phyloP scores from a whole-genome alignment of 2,888 invertebrate species.

The Microctonus aethiopoides region DNA sequence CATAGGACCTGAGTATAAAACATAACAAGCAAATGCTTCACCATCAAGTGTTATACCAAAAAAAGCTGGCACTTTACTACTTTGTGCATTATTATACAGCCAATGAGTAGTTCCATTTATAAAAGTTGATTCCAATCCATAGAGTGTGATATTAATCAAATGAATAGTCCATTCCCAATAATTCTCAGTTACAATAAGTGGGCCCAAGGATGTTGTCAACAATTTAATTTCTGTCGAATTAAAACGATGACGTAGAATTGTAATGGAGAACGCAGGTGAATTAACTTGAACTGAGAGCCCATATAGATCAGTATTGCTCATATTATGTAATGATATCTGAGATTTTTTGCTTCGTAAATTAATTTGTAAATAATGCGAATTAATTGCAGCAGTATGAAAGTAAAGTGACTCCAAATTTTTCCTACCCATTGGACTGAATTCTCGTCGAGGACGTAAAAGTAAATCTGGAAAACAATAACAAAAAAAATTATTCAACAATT shows the following conservation, averaged over 20 bases:
- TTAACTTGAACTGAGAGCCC: conserved; percentile 38
- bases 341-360: neutral
- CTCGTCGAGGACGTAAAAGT: conserved; percentile 37
- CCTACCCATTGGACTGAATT: conserved; percentile 56
- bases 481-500: neutral
- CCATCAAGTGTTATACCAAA: conserved; percentile 42
- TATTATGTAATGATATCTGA: neutral
- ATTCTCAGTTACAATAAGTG: conserved; percentile 71
- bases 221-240: conserved; percentile 63
- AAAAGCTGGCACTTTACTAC: conserved; percentile 41
- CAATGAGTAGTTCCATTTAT: conserved; percentile 54
- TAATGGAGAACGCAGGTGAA: conserved; percentile 46
- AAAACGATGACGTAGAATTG: conserved; percentile 52
- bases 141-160: conserved; percentile 70
- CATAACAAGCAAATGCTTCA: conserved; percentile 37
- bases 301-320: neutral
- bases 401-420: conserved; percentile 44
- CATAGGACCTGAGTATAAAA: conserved; percentile 44
- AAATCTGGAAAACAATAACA: neutral
- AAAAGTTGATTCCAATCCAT: conserved; percentile 71
- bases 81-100: conserved; percentile 47
- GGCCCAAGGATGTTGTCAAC: conserved; percentile 71
- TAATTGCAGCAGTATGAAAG: conserved; percentile 28
- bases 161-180: conserved; percentile 74
- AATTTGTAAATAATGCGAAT: conserved; percentile 6